A percentile compares a stretch with the other conserved stretches of the same genome.
Evolutionary conservation across 23 tunicate species (phyloP).

Genomic region (Phallusia fumigata): DNA sequence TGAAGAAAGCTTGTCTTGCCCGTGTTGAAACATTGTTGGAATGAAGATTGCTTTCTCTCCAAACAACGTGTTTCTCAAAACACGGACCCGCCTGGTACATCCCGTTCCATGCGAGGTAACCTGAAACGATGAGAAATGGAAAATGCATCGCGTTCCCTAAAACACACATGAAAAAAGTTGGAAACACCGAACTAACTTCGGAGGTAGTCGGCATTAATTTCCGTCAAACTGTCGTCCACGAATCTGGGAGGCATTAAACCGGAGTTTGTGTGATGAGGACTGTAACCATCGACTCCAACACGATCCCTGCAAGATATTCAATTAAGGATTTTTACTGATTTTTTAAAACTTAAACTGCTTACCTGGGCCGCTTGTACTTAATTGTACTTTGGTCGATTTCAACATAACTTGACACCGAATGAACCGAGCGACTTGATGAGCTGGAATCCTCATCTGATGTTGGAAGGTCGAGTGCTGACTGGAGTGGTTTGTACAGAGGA

Average conservation of each 20-base stretch:
- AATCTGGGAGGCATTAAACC: conserved; percentile 40
- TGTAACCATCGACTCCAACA: background rate
- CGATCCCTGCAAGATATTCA: background rate
- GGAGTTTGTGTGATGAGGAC: conserved; percentile 2
- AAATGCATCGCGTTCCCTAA: too few relatives aligned
- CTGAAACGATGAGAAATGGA: conserved; percentile 31
- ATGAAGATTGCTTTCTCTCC: conserved; percentile 69
- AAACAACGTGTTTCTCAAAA: conserved; percentile 35
- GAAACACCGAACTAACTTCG: conserved; percentile 34
- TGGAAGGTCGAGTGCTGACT: background rate
- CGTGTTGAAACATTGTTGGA: conserved; percentile 19
- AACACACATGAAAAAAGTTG: too few relatives aligned
- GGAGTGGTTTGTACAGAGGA: conserved; percentile 14
- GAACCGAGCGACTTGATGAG: conserved; percentile 38
- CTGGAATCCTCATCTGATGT: conserved; percentile 22
- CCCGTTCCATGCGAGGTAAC: conserved; percentile 74
- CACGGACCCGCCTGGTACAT: conserved; percentile 40
- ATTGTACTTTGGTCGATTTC: conserved; percentile 71
- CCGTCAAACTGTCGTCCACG: conserved; percentile 55
- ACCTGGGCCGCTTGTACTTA: conserved; percentile 74
- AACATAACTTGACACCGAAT: conserved; percentile 69
- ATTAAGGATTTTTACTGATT: too few relatives aligned
- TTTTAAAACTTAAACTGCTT: background rate
- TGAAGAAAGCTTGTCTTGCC: conserved; percentile 43
- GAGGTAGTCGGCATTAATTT: conserved; percentile 79